Evolutionary conservation across 2,888 invertebrate species (phyloP), one percentile per base, ranked within the genome.

Genomic region (Dendrolimus houi): DNA sequence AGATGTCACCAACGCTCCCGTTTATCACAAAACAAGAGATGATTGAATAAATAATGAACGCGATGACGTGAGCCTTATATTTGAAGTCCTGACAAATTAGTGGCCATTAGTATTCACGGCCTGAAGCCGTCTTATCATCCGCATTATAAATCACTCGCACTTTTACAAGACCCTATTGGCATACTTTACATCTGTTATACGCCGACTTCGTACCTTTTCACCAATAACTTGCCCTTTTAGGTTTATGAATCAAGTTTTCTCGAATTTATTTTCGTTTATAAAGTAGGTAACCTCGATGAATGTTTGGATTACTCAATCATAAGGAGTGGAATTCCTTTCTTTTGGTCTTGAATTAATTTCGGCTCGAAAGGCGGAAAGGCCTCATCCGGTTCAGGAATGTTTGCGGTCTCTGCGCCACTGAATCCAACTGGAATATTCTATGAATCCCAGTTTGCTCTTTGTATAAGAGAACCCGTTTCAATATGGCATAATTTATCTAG

Each of bases 41-140:
- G 62, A 60, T 47, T 47, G 72, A 76, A 76, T 77, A 74, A 77
- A 73, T 78, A 81, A 75, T 72, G 72, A 73, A 68, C 63, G 62
- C 58, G 73, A 76, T 72, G 74, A 74, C 68, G 68, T 65, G 58
- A 64, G 58, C 66, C 65, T 64, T 69, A 76, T 80, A 77, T 80
- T 75, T 67, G 69, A 64, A 71, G 61, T 58, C 57, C 65, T 77
- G 79, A 83, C 77, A 83, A 82, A 84, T 80, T 77, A 74, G 69
- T 65, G 61, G 65, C 67, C 61, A 63, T 82, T 75, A 73, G 71
- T 77, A 79, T 78, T 75, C 76, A 63, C 61, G 59, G 59, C 60
- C 57, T 64, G 60, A 62, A 61, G 63, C 61, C 63, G 62, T 65
- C 59, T 63, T 65, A 59, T 61, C 12, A 47, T 47, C 12, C 9